Percentiles rank a stretch among this genome's conserved stretches.
phyloP scores from a whole-genome alignment of 2,888 invertebrate species.

The Pachydiplax longipennis region DNA sequence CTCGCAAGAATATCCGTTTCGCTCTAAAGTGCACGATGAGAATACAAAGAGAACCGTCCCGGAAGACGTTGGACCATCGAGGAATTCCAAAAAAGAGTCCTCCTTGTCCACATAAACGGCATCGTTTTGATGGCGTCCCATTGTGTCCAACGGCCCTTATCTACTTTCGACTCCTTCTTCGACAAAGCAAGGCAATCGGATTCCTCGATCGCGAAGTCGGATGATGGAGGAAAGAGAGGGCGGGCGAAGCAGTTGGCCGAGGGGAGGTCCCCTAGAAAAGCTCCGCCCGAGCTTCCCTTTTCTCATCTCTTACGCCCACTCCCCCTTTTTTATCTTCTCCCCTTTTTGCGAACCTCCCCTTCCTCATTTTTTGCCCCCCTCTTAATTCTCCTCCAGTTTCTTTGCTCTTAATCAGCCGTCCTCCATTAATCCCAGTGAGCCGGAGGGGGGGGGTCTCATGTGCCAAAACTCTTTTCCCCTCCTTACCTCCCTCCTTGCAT shows the following conservation, averaged over 20 bases:
- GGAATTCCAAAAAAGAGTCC: no score
- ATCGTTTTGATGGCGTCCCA: background rate
- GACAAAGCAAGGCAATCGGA: background rate
- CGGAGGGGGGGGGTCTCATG: constrained; percentile 8
- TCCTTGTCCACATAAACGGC: background rate
- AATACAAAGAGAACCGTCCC: no score
- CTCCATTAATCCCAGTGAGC: constrained; percentile 41
- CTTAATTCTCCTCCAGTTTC: constrained; percentile 41
- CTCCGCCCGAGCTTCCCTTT: constrained; percentile 34
- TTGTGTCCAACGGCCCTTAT: background rate
- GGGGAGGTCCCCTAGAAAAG: constrained; percentile 23
- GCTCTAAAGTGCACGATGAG: no score
- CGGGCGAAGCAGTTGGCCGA: constrained; percentile 15
- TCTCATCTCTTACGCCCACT: constrained; percentile 23
- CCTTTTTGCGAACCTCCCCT: background rate
- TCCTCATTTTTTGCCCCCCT: background rate
- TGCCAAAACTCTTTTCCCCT: background rate
- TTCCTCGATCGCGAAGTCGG: background rate
- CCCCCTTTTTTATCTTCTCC: background rate
- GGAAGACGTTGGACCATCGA: no score
- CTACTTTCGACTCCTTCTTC: background rate
- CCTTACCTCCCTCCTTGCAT: background rate
- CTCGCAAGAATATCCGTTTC: no score
- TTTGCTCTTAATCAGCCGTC: constrained; percentile 45
- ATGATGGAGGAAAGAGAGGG: background rate